These are phyloP conservation scores for Takifugu bimaculatus DNA, from an alignment of 2,113 vertebrate genomes.

Conservation along the genomic window DNA sequence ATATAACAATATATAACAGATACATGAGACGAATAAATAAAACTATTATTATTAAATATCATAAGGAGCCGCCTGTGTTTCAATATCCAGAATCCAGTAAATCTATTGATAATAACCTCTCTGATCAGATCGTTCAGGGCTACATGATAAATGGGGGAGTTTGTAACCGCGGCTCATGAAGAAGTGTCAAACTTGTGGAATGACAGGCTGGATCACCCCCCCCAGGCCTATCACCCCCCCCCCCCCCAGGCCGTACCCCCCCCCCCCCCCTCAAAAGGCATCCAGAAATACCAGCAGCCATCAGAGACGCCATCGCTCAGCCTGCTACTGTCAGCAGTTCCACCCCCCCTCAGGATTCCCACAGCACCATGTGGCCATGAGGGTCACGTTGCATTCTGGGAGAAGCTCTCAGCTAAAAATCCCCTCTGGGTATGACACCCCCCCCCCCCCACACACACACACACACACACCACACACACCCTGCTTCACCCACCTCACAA, in stretches of 20 bases:
- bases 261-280: conserved; percentile 29
- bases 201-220: conserved; percentile 29
- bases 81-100: too few species aligned
- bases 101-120: too few species aligned
- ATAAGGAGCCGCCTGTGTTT: too few species aligned
- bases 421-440: conserved; percentile 35
- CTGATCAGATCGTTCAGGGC: too few species aligned
- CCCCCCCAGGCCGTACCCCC: conserved; percentile 7
- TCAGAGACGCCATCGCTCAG: conserved; percentile 44
- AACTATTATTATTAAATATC: too few species aligned
- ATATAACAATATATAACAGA: too few species aligned
- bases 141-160: too few species aligned
- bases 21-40: too few species aligned
- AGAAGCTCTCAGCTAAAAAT: conserved; percentile 43
- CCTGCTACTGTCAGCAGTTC: conserved; percentile 55
- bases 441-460: conserved; percentile 5
- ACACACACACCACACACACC: neutral
- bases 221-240: conserved; percentile 12
- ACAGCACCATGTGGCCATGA: conserved; percentile 48
- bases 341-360: conserved; percentile 47
- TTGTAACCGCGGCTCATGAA: neutral
- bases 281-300: conserved; percentile 47
- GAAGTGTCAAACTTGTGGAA: neutral
- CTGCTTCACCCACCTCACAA: neutral
- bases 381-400: conserved; percentile 65